Evolutionary conservation across 2,797 vertebrate genomes (phyloP), one percentile per base, ranked within the genome.

Genomic region (Typhlichthys eigenmanni): DNA sequence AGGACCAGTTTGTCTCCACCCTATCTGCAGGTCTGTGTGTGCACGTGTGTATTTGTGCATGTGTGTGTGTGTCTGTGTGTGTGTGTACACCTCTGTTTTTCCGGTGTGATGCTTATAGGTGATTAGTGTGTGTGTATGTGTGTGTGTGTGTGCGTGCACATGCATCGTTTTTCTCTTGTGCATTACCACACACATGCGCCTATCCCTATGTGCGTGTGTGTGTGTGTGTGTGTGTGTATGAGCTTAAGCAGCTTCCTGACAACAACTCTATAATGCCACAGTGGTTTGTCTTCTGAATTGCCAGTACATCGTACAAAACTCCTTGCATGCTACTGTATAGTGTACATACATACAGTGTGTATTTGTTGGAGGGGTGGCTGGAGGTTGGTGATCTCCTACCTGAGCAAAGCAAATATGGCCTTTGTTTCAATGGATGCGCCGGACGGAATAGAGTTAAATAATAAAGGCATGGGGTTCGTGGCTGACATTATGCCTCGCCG

Each of bases 381-480:
- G 52, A n/a, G 76, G 78, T 81, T 78, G 82, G 75, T 84, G 75
- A 79, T 84, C 76, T 84, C 73, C 71, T 83, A 81, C 84, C 86
- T 88, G 85, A 85, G 85, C 86, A 66, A 14, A 66, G 76, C 80
- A 77, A 84, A 85, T 77, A 76, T 77, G 68, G 4, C 73, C 79
- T 85, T 74, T 73, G 71, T 77, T 74, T 14, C 72, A 53, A 56
- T 56, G 68, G 76, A 82, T 75, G 79, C 69, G 80, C 76, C 86
- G 78, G 87, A 85, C 83, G 83, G 90, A 89, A 90, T 91, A 88
- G 66, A 90, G 90, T 91, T 90, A 84, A 88, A 91, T 91, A 90
- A 90, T 91, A 76, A 88, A 72, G 68, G 60, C 69, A 80, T 82
- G 79, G 76, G 74, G 83, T 84, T 86, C 74, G 80, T 78, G 74